phyloP scores from a whole-genome alignment of 2,888 invertebrate species.

The Tenthredo scrophulariae region DNA sequence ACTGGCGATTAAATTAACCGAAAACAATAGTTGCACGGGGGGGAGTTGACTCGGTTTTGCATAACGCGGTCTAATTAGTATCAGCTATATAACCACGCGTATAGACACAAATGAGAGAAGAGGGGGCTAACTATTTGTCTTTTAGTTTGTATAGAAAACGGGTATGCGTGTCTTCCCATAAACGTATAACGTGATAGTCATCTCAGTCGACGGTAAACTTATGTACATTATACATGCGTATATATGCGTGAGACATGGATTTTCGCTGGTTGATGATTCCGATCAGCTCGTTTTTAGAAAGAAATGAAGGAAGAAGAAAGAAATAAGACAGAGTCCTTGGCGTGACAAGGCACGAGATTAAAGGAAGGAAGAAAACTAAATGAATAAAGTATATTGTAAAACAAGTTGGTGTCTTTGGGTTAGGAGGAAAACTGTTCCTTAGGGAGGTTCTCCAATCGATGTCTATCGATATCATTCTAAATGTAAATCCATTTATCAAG shows the following conservation, averaged over 20 bases:
- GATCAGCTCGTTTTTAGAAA: background rate
- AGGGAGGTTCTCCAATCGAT: slow-evolving; percentile 43
- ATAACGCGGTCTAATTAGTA: slow-evolving; percentile 23
- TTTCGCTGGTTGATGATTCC: background rate
- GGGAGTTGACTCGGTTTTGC: slow-evolving; percentile 15
- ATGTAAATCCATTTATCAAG: slow-evolving; percentile 55
- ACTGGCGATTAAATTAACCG: slow-evolving; percentile 38
- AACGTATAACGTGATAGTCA: slow-evolving; percentile 49
- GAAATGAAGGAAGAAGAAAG: background rate
- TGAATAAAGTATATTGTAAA: background rate
- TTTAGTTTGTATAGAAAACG: slow-evolving; percentile 41
- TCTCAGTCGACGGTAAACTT: slow-evolving; percentile 23
- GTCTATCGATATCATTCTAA: slow-evolving; percentile 51
- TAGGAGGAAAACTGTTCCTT: slow-evolving; percentile 29
- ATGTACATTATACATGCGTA: background rate
- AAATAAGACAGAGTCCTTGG: no score
- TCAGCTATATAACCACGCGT: slow-evolving; percentile 6
- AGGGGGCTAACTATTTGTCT: slow-evolving; percentile 41
- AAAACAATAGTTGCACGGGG: slow-evolving; percentile 44
- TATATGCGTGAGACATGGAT: background rate
- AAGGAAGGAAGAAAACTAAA: background rate
- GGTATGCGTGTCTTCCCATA: slow-evolving; percentile 36
- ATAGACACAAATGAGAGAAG: background rate
- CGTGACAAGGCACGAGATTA: no score
- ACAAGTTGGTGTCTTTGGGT: background rate